Conservation (phyloP, 2,113 vertebrate genomes). For the Campylomormyrus numenius region DNA sequence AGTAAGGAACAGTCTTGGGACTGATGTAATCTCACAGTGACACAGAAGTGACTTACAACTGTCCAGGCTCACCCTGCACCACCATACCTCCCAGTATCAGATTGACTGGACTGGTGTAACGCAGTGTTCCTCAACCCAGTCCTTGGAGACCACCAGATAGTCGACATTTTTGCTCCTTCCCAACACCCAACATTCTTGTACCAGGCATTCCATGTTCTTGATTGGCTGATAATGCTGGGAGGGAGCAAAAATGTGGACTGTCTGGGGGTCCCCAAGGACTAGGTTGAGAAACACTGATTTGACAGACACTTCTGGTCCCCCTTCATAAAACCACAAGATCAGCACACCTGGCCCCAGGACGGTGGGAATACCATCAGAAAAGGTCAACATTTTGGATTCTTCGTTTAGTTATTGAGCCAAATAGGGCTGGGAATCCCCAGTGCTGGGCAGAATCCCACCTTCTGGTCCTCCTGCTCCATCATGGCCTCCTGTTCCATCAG, state of each 20-base stretch:
- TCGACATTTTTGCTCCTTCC: background rate
- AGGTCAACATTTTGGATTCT: background rate
- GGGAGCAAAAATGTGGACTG: background rate
- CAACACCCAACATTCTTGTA: background rate
- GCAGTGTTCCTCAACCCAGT: no score
- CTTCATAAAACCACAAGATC: background rate
- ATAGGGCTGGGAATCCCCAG: background rate
- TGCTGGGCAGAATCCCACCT: conserved; percentile 50
- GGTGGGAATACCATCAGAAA: background rate
- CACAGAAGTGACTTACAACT: background rate
- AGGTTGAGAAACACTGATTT: background rate
- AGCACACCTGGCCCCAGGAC: background rate
- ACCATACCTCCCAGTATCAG: background rate
- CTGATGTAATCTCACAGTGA: background rate
- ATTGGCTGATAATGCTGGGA: background rate
- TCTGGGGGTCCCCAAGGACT: background rate
- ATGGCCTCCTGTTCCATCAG: conserved; percentile 85
- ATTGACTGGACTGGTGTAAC: background rate
- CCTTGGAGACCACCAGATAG: background rate
- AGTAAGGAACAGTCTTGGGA: background rate
- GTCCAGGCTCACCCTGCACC: background rate
- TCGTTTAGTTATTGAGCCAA: background rate
- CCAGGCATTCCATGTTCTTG: background rate
- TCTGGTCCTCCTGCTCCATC: conserved; percentile 77
- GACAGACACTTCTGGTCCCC: background rate